These are phyloP conservation scores for Eptatretus burgeri DNA, from an alignment of 2,113 vertebrate species.

Conservation along the genomic window DNA sequence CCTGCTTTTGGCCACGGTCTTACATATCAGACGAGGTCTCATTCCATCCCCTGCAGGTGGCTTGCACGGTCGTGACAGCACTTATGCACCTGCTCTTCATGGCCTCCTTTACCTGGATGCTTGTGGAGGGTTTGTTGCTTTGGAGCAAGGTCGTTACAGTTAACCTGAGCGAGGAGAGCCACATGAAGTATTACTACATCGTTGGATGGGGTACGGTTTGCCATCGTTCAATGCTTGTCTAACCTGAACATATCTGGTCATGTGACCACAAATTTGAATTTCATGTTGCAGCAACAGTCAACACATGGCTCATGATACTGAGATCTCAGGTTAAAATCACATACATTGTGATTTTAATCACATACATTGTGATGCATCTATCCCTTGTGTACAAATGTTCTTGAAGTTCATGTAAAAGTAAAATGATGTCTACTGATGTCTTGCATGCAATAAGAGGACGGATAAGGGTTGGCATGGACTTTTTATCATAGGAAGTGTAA, in stretches of 20 bases:
- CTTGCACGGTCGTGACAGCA: conserved; percentile 27
- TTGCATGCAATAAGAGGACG: too few species aligned
- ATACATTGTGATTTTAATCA: too few species aligned
- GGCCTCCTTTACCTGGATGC: conserved; percentile 36
- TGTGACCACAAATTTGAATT: not conserved
- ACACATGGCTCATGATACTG: not conserved
- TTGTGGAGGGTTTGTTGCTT: conserved; percentile 36
- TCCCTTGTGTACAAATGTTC: too few species aligned
- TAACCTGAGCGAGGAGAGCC: conserved; percentile 27
- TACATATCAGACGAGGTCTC: not conserved
- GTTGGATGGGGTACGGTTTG: conserved; percentile 31
- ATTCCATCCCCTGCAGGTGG: conserved; percentile 16
- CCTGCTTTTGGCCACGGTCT: too few species aligned
- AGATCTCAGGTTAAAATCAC: too few species aligned
- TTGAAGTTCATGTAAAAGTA: too few species aligned
- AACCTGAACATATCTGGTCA: not conserved
- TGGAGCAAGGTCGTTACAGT: conserved; percentile 40
- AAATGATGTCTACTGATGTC: too few species aligned
- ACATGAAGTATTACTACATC: conserved; percentile 40
- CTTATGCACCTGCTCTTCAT: conserved; percentile 37
- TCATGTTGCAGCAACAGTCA: not conserved
- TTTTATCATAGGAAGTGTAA: too few species aligned
- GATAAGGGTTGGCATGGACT: too few species aligned
- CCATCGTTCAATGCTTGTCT: not conserved
- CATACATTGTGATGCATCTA: too few species aligned